Base-by-base conservation (phyloP, 2,797 vertebrate genomes). In the Coccyzus lansbergi region DNA sequence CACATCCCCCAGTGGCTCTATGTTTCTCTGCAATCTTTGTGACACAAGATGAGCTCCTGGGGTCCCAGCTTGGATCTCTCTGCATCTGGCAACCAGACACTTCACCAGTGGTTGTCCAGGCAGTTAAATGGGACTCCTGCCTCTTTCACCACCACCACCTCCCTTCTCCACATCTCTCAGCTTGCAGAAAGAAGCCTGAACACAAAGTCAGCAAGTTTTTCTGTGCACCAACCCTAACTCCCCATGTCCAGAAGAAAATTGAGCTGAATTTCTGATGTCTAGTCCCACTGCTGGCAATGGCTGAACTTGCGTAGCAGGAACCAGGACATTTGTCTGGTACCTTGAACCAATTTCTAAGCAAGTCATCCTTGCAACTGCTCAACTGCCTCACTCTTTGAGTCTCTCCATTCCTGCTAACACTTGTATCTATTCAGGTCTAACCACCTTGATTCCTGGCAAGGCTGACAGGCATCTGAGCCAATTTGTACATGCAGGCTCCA, bases 141-240 rank as follows among this genome's bases (percentile, higher is more conserved):
- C 48, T 49, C 52, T 48, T 80, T 33, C 51, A 64, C 9, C 22
- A n/a, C n/a, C 29, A 52, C 4, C 4, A 64, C 5, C n/a, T 29
- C 24, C 5, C n/a, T 29, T 24, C 24, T 34, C 34, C 29, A 34
- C 0, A 0, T 29, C 18, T 31, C 60, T 25, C 52, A 42, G 49
- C 49, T 46, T 22, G 24, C 21, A 53, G 53, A 78, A 78, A 60
- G 3, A 6, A 63, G 22, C 25, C 69, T 49, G 29, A 60, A 60
- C 58, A 71, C 22, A 83, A 83, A 36, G 15, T 19, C 36, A 46
- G 1, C 0, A 0, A 3, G 26, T n/a, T 68, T 36, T 38, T 59
- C 29, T 6, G 13, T 58, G 60, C 18, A 92, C 48, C 72, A 79
- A 31, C 18, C 31, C 36, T 6, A 83, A 68, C 0, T 0, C 1